Evolutionary conservation across 1,140 invertebrate genomes (phyloP).

Genomic region (Pogonomyrmex barbatus): DNA sequence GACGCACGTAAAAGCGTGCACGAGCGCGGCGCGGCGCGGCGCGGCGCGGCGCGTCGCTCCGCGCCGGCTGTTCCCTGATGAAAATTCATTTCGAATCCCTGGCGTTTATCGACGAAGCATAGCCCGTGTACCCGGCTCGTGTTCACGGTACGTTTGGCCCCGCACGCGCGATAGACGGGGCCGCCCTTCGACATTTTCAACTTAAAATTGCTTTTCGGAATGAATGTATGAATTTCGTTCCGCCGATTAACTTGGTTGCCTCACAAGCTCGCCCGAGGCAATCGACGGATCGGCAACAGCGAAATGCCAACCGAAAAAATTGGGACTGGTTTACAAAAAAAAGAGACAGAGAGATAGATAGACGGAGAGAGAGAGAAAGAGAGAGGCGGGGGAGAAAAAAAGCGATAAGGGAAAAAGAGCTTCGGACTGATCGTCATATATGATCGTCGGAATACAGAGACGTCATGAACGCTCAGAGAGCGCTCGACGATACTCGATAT

Average conservation of each 20-base stretch:
- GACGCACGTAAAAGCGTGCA: neutral
- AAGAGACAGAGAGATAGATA: neutral
- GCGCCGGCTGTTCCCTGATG: constrained; percentile 38
- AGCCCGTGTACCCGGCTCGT: constrained; percentile 20
- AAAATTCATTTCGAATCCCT: constrained; percentile 54
- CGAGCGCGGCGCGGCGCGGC: neutral
- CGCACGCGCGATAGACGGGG: constrained; percentile 11
- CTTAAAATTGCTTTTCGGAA: constrained; percentile 60
- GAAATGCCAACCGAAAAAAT: constrained; percentile 37
- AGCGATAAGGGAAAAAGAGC: constrained; percentile 22
- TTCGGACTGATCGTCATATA: neutral
- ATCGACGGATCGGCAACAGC: constrained; percentile 36
- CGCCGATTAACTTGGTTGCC: constrained; percentile 54
- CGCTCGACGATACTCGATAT: constrained; percentile 28
- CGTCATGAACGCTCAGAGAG: constrained; percentile 3
- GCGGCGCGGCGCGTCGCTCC: neutral
- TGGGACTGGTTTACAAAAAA: neutral
- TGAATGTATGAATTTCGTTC: constrained; percentile 63
- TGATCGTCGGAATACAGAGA: constrained; percentile 18
- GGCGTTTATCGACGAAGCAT: constrained; percentile 41
- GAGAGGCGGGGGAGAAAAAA: neutral
- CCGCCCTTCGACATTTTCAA: constrained; percentile 51
- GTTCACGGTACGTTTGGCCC: neutral
- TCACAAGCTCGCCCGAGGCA: constrained; percentile 38
- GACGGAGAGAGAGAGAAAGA: neutral